Evolutionary conservation across 2,888 invertebrate species (phyloP).

Genomic region (Oasisia sp.): DNA sequence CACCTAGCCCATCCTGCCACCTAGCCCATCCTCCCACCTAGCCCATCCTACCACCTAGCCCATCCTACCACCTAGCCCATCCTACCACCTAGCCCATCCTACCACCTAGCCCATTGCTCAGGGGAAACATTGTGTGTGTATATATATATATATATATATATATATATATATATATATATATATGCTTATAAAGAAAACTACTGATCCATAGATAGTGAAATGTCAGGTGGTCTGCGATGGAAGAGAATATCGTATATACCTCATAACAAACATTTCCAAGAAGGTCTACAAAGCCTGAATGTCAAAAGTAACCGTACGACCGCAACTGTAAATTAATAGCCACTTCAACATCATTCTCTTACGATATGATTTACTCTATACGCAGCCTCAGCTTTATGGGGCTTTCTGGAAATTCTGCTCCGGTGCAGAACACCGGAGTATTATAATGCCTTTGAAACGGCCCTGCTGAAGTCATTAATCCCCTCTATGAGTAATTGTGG

Average conservation of each 20-base stretch:
- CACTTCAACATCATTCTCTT: not conserved
- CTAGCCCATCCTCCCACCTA: no score
- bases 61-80: no score
- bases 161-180: no score
- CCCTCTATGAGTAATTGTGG: slow-evolving; percentile 12
- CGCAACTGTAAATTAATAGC: not conserved
- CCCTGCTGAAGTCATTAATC: not conserved
- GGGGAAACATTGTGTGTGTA: no score
- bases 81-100: no score
- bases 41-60: no score
- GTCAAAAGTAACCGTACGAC: not conserved
- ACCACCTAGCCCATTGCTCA: no score
- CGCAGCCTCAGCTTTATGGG: not conserved
- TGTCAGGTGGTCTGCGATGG: not conserved
- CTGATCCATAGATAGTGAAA: not conserved
- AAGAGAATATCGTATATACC: not conserved
- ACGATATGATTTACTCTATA: not conserved
- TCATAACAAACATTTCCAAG: not conserved
- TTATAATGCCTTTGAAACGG: not conserved
- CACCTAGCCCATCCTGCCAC: no score
- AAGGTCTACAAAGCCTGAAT: not conserved
- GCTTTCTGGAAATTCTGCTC: slow-evolving; percentile 10
- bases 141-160: no score
- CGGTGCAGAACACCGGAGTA: not conserved
- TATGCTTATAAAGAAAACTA: no score